These are phyloP conservation scores for Melanotaenia trifasciata DNA, from an alignment of 2,797 vertebrate genomes.

Conservation along the genomic window DNA sequence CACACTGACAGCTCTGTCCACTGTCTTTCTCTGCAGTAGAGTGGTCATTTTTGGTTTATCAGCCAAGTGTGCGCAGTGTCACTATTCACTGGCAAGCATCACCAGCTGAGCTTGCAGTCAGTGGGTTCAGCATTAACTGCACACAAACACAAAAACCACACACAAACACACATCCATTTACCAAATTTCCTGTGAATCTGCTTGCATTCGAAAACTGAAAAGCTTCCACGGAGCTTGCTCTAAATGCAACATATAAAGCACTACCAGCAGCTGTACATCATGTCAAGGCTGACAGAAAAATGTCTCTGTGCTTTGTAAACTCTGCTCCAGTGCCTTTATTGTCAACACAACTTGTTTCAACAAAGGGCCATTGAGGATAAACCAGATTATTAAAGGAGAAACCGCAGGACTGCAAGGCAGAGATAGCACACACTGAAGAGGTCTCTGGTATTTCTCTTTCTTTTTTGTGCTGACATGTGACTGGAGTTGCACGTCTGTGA, in stretches of 20 bases:
- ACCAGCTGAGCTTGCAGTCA: slow-evolving; percentile 45
- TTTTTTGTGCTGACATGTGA: slow-evolving; percentile 26
- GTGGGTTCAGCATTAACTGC: slow-evolving; percentile 35
- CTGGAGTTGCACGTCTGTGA: slow-evolving; percentile 44
- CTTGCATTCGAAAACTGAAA: slow-evolving; percentile 31
- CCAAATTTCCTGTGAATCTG: slow-evolving; percentile 32
- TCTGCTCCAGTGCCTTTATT: slow-evolving; percentile 44
- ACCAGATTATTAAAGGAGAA: slow-evolving; percentile 44
- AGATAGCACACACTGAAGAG: slow-evolving; percentile 47
- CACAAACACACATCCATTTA: slow-evolving; percentile 53
- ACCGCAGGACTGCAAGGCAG: slow-evolving; percentile 48
- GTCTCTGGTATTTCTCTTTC: slow-evolving; percentile 33
- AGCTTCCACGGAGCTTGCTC: slow-evolving; percentile 28
- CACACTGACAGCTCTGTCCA: slow-evolving; percentile 75
- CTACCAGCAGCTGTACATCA: slow-evolving; percentile 30
- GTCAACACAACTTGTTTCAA: slow-evolving; percentile 41
- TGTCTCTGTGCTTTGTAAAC: slow-evolving; percentile 39
- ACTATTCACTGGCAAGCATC: slow-evolving; percentile 40
- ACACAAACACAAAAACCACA: slow-evolving; percentile 23
- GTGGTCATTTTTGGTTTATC: slow-evolving; percentile 70
- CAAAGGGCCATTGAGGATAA: slow-evolving; percentile 42
- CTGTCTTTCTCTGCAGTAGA: slow-evolving; percentile 65
- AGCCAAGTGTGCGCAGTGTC: slow-evolving; percentile 38
- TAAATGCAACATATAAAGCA: slow-evolving; percentile 4
- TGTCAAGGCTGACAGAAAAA: slow-evolving; percentile 19